phyloP scores from a whole-genome alignment of 1,140 invertebrate genomes.

The Dreissena rostriformis region DNA sequence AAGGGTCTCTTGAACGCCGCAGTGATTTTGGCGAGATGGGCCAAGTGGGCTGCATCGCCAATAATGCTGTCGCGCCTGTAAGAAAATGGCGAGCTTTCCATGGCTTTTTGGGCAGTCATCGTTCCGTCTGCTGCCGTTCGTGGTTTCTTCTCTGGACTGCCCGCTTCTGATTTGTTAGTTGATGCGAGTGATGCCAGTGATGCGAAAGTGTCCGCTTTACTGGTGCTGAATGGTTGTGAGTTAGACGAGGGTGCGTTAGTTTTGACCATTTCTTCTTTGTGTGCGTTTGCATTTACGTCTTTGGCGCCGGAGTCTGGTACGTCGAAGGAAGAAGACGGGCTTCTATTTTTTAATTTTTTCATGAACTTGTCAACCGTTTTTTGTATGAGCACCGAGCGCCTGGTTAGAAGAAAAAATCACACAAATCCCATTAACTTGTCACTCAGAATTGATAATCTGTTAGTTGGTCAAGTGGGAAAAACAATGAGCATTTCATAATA shows the following conservation, averaged over 20 bases:
- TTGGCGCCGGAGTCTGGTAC: neutral
- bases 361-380: conserved; percentile 40
- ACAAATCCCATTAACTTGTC: neutral
- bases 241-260: neutral
- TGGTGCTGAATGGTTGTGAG: conserved; percentile 1
- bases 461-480: conserved; percentile 31
- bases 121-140: neutral
- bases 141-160: conserved; percentile 40
- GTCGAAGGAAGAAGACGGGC: conserved; percentile 11
- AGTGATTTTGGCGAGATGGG: conserved; percentile 36
- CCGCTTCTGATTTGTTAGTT: neutral
- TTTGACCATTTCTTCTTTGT: neutral
- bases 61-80: conserved; percentile 66
- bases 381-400: conserved; percentile 44
- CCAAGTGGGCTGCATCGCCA: conserved; percentile 55
- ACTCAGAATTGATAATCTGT: neutral
- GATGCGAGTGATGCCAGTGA: neutral
- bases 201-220: neutral
- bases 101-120: neutral
- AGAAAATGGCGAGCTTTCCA: neutral
- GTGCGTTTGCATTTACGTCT: neutral
- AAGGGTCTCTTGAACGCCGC: conserved; percentile 24
- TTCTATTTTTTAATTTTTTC: neutral
- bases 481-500: conserved; percentile 25
- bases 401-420: conserved; percentile 11